Percentiles rank a stretch among this genome's conserved stretches.
Evolutionary conservation across 1,140 invertebrate species (phyloP).

Genomic region (Diabrotica undecimpunctata): DNA sequence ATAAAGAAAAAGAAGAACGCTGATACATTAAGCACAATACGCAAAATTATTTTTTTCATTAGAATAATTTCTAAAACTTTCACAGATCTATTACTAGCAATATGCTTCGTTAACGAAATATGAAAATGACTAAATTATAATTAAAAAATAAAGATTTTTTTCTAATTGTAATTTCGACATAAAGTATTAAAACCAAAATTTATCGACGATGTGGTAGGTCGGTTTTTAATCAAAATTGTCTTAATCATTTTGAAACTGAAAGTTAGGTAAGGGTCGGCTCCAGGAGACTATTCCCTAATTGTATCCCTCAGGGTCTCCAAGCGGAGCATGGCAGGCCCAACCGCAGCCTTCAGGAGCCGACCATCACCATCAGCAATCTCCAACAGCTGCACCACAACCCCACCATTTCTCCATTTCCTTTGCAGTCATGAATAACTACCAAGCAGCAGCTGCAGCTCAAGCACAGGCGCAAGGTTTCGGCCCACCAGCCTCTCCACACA

Average conservation of each 20-base stretch:
- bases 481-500: slow-evolving; percentile 65
- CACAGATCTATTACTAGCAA: too few species aligned
- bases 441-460: slow-evolving; percentile 71
- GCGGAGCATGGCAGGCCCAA: slow-evolving; percentile 38
- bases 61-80: too few species aligned
- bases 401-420: slow-evolving; percentile 45
- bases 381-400: slow-evolving; percentile 32
- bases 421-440: slow-evolving; percentile 94
- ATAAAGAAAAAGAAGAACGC: too few species aligned
- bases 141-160: too few species aligned
- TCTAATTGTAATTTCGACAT: too few species aligned
- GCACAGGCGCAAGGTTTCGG: slow-evolving; percentile 61
- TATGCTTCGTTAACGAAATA: too few species aligned
- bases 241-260: neutral
- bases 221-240: neutral
- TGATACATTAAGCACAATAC: too few species aligned
- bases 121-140: too few species aligned
- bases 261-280: slow-evolving; percentile 38
- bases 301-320: slow-evolving; percentile 39
- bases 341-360: slow-evolving; percentile 40
- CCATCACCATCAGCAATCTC: slow-evolving; percentile 18
- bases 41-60: too few species aligned
- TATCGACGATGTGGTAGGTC: too few species aligned
- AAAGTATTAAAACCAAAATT: too few species aligned
- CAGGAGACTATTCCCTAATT: slow-evolving; percentile 32